Percentiles rank a stretch among this genome's conserved stretches.
Conservation (phyloP, 2,888 invertebrate species). For the Harpagoxenus sublaevis region DNA sequence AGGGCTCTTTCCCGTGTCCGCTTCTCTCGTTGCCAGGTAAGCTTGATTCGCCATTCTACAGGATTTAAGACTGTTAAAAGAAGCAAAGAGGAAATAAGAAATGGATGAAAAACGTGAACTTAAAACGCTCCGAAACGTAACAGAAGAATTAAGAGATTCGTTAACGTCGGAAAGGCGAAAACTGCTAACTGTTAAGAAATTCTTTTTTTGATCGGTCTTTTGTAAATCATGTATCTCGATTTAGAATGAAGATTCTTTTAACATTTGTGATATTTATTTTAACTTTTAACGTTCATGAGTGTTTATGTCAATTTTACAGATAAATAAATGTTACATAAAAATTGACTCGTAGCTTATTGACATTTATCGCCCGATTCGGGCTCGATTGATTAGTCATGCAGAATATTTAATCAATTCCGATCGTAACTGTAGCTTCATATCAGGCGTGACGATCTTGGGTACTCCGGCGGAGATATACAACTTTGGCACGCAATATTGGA, state of each 20-base stretch:
- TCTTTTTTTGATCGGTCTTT: background rate
- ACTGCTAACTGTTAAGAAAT: background rate
- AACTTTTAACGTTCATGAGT: background rate
- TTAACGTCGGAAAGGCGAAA: background rate
- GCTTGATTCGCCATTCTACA: background rate
- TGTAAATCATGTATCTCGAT: background rate
- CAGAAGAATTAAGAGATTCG: background rate
- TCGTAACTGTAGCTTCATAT: slow-evolving; percentile 90
- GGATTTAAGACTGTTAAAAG: slow-evolving; percentile 33
- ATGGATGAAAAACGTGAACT: background rate
- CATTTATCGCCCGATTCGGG: slow-evolving; percentile 21
- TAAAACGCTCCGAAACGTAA: background rate
- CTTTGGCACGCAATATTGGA: slow-evolving; percentile 94
- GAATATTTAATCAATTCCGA: slow-evolving; percentile 38
- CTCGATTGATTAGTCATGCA: slow-evolving; percentile 30
- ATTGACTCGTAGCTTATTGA: background rate
- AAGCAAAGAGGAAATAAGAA: background rate
- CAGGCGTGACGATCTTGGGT: slow-evolving; percentile 95
- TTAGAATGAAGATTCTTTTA: background rate
- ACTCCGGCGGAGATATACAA: slow-evolving; percentile 95
- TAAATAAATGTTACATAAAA: background rate
- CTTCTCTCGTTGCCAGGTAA: slow-evolving; percentile 94
- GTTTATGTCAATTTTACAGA: background rate
- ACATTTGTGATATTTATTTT: background rate
- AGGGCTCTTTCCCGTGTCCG: slow-evolving; percentile 93